Evolutionary conservation across 2,797 vertebrate species (phyloP).

Genomic region (Alauda arvensis): DNA sequence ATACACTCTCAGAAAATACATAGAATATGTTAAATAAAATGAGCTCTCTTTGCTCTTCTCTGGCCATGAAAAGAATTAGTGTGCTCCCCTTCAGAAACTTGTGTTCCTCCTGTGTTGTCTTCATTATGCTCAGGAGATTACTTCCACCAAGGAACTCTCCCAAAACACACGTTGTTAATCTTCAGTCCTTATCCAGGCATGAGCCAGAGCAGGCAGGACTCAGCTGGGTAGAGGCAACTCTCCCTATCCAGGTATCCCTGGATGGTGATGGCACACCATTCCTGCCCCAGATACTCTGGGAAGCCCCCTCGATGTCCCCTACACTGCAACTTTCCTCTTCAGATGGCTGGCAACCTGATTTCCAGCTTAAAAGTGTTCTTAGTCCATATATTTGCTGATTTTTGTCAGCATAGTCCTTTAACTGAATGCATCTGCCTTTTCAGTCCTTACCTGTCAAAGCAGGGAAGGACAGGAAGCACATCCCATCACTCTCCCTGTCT

Average conservation of each 20-base stretch:
- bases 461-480: neutral
- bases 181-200: neutral
- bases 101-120: neutral
- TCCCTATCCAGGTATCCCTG: neutral
- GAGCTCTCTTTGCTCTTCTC: neutral
- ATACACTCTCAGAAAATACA: neutral
- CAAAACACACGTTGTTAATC: neutral
- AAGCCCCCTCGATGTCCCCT: accelerated
- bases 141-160: neutral
- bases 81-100: neutral
- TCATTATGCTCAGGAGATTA: neutral
- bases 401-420: neutral
- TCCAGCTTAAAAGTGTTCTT: neutral
- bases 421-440: neutral
- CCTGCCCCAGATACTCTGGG: neutral
- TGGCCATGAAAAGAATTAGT: neutral
- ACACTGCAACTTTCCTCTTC: neutral
- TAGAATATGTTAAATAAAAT: neutral
- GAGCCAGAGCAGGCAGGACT: neutral
- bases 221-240: neutral
- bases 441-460: neutral
- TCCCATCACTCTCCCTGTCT: neutral
- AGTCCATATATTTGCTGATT: neutral
- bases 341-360: neutral
- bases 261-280: neutral